Evolutionary conservation across 2,113 vertebrate genomes (phyloP).

Genomic region (Barnardius zonarius): DNA sequence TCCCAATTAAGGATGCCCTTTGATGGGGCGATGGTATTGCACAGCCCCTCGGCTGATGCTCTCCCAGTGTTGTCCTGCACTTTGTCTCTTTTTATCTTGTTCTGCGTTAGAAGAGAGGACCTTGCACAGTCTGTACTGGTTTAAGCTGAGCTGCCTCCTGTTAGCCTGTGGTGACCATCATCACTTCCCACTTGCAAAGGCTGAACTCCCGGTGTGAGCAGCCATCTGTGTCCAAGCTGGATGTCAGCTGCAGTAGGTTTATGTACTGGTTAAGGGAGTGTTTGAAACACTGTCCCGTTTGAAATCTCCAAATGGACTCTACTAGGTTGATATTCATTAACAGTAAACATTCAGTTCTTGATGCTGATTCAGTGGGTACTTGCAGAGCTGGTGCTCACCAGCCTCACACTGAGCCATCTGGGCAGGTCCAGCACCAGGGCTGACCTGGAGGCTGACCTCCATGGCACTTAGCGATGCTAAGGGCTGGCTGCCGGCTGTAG

Average conservation of each 20-base stretch:
- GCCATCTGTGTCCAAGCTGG: background rate
- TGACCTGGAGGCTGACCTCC: background rate
- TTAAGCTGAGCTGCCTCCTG: background rate
- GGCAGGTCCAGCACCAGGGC: background rate
- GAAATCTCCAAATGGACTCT: background rate
- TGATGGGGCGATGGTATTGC: background rate
- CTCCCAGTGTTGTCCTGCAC: background rate
- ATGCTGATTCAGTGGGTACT: rapidly evolving
- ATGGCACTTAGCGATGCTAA: rapidly evolving
- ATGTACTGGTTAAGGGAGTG: too few species aligned
- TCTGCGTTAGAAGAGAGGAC: background rate
- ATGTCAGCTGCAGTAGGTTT: background rate
- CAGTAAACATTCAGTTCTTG: background rate
- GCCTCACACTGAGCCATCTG: background rate
- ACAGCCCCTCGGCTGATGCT: background rate
- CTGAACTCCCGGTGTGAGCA: rapidly evolving
- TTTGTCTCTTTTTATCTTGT: background rate
- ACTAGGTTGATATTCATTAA: rapidly evolving
- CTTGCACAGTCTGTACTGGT: rapidly evolving
- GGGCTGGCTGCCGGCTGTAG: background rate
- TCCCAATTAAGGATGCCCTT: background rate
- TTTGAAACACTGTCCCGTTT: background rate
- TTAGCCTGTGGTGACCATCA: background rate
- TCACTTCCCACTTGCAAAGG: background rate
- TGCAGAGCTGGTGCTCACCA: background rate